These are phyloP conservation scores for Pleuronectes platessa DNA, from an alignment of 2,113 vertebrate species.

Conservation along the genomic window DNA sequence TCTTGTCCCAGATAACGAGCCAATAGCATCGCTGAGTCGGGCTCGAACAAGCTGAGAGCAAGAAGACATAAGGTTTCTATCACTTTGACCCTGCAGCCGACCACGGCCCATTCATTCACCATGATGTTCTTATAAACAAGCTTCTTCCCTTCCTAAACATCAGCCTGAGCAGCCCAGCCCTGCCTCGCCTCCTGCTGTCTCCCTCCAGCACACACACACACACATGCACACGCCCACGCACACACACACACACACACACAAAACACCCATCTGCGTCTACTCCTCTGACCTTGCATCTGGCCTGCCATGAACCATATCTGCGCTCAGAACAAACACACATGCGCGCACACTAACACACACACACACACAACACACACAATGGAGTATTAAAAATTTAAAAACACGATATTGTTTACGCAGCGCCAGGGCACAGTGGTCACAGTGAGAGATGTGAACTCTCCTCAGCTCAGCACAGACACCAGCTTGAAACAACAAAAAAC, in stretches of 20 bases:
- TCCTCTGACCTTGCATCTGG: conserved; percentile 66
- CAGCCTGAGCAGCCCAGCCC: conserved; percentile 42
- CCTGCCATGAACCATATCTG: conserved; percentile 63
- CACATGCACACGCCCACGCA: conserved; percentile 41
- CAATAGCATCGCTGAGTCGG: background rate
- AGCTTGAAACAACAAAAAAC: conserved; percentile 31
- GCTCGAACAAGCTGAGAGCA: background rate
- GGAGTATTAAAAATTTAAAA: conserved; percentile 8
- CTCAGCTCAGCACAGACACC: conserved; percentile 36
- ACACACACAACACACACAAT: conserved; percentile 6
- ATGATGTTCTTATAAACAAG: conserved; percentile 58
- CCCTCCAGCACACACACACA: conserved; percentile 40
- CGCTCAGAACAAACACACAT: conserved; percentile 29
- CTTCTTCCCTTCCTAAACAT: conserved; percentile 68
- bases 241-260: conserved; percentile 44
- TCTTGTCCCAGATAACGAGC: background rate
- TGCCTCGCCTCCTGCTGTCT: conserved; percentile 43
- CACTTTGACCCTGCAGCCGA: conserved; percentile 46
- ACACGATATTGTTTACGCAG: conserved; percentile 30
- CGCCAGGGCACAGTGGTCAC: conserved; percentile 40
- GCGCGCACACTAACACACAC: conserved; percentile 5
- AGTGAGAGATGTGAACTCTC: conserved; percentile 36
- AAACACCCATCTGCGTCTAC: conserved; percentile 70
- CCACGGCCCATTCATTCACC: conserved; percentile 50
- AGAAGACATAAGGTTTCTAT: conserved; percentile 50